These are phyloP conservation scores for Neogobius melanostomus DNA, from an alignment of 2,113 vertebrate species.

Conservation along the genomic window DNA sequence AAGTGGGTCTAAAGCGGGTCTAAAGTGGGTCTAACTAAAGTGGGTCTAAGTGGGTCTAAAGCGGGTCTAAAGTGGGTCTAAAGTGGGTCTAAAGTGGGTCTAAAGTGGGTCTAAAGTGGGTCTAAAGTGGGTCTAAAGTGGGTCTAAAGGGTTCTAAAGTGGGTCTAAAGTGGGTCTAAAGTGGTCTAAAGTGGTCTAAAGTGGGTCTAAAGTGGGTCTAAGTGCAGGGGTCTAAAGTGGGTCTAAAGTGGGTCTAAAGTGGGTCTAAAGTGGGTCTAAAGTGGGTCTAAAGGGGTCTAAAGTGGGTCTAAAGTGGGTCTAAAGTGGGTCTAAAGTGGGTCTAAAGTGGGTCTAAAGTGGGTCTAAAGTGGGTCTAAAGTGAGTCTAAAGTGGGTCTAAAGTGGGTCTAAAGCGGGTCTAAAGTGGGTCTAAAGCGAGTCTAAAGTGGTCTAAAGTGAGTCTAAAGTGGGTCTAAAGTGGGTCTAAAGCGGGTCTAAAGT, in stretches of 20 bases:
- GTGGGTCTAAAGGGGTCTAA: not conserved
- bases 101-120: too few species aligned
- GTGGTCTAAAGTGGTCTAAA: not conserved
- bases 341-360: not conserved
- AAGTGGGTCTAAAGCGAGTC: not conserved
- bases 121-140: too few species aligned
- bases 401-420: not conserved
- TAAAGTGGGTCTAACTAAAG: not conserved
- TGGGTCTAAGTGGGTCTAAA: not conserved
- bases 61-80: not conserved
- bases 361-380: not conserved
- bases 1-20: not conserved
- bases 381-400: not conserved
- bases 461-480: not conserved
- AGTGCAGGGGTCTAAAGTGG: too few species aligned
- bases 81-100: too few species aligned
- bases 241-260: not conserved
- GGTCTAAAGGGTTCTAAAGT: too few species aligned
- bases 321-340: not conserved
- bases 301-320: not conserved
- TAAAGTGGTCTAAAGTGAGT: too few species aligned
- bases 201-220: not conserved
- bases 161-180: not conserved
- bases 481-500: not conserved
- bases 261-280: not conserved